Percentiles rank a stretch among this genome's conserved stretches.
phyloP scores from a whole-genome alignment of 1,140 invertebrate genomes.

The Formica selysi region DNA sequence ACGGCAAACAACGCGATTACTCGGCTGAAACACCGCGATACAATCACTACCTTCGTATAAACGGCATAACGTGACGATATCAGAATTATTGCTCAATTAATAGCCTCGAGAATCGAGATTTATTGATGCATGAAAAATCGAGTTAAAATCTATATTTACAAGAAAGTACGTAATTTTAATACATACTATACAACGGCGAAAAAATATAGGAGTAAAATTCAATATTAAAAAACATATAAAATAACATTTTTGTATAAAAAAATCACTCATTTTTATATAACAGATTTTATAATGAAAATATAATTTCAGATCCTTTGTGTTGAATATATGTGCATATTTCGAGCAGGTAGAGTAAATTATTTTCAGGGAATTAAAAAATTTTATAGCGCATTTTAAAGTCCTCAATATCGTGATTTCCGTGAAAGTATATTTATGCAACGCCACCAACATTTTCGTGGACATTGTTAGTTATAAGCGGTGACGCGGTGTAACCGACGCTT shows the following conservation, averaged over 20 bases:
- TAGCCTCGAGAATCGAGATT: neutral
- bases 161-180: neutral
- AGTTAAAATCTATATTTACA: neutral
- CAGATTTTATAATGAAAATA: slow-evolving; percentile 2
- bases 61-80: slow-evolving; percentile 10
- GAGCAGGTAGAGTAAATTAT: neutral
- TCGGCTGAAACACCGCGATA: slow-evolving; percentile 70
- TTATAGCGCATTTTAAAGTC: neutral
- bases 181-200: neutral
- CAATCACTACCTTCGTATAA: slow-evolving; percentile 21
- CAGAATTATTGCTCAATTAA: neutral
- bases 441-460: neutral
- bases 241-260: slow-evolving; percentile 9
- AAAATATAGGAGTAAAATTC: neutral
- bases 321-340: neutral
- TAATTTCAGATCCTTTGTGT: neutral
- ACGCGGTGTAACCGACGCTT: slow-evolving; percentile 36
- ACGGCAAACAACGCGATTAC: slow-evolving; percentile 79
- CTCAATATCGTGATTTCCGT: slow-evolving; percentile 7
- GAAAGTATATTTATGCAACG: neutral
- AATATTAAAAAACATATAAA: neutral
- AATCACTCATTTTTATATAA: neutral
- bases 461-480: slow-evolving; percentile 50
- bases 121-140: neutral
- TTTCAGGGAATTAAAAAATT: neutral